Base-by-base conservation (phyloP, 2,797 vertebrate genomes). In the Schizothorax lantsangensis region DNA sequence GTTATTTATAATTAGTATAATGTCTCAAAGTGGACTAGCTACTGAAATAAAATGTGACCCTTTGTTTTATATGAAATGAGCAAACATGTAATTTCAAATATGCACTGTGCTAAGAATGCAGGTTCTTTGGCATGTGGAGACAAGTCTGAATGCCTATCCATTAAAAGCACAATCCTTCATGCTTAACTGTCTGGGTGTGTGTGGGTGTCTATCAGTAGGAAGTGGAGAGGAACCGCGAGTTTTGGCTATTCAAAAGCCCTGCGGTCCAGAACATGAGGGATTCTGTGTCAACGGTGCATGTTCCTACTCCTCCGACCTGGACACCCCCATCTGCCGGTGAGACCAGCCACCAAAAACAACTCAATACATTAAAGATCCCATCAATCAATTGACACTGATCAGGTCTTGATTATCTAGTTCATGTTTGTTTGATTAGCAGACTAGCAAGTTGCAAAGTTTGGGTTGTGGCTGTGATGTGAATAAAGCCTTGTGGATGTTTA, bases 271-370 rank as follows among this genome's bases (percentile, higher is more conserved):
- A 40, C 40, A 94, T 23, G n/a, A 62, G 2, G 5, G 21, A 1
- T 95, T 64, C 86, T 96, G 95, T 82, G 1, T 64, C 17, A 94
- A 95, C 2, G 93, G 95, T 17, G 19, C 71, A 68, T 96, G 95
- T 92, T 87, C 93, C 49, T 93, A 90, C 84, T 91, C 92, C 5
- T 91, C 93, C 71, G 94, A 95, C 86, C 91, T 21, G 1, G 47
- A 90, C 2, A 23, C 71, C 15, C 94, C 93, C 3, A 92, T 15
- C 15, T 96, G 95, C 94, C 91, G 89, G 95, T 92, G 79, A 91
- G 88, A 83, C 26, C 52, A 36, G 26, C 11, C 64, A 45, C 47
- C 5, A 30, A 68, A 47, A 33, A n/a, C 23, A 30, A 4, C 23
- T 26, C 30, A 38, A 52, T 21, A 49, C 11, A 77, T 75, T 19